Conservation (phyloP, 2,797 vertebrate species). For the Rhinogobio ventralis region DNA sequence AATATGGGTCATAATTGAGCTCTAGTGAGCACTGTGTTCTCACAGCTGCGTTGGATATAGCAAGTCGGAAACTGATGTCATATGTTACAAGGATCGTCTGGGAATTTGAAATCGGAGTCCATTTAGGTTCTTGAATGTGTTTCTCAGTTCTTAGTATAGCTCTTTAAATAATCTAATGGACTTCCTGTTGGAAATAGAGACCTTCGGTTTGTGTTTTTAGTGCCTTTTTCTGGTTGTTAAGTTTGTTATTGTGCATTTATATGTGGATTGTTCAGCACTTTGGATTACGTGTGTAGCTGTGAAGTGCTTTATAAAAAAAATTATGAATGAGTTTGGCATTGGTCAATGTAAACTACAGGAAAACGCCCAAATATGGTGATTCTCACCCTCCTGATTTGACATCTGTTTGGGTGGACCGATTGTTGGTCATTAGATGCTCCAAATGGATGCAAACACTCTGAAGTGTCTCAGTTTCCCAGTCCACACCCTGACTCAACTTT, state of each 20-base stretch:
- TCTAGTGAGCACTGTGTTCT: background rate
- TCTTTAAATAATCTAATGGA: background rate
- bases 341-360: slow-evolving; percentile 4
- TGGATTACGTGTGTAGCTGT: slow-evolving; percentile 1
- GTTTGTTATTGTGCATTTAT: background rate
- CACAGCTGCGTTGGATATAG: background rate
- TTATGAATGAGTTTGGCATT: background rate
- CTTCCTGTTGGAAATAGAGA: background rate
- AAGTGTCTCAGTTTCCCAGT: background rate
- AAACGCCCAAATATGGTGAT: slow-evolving; percentile 42
- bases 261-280: background rate
- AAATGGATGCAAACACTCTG: background rate
- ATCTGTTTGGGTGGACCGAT: background rate
- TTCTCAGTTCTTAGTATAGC: background rate
- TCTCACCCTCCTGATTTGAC: background rate
- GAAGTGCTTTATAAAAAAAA: background rate
- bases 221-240: background rate
- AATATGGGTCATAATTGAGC: background rate
- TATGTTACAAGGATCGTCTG: slow-evolving; percentile 7
- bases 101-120: background rate
- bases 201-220: background rate
- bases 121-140: background rate
- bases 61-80: background rate
- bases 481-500: background rate
- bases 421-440: background rate